Evolutionary conservation across 2,113 vertebrate genomes (phyloP).

Genomic region (Oreochromis tanganicae): DNA sequence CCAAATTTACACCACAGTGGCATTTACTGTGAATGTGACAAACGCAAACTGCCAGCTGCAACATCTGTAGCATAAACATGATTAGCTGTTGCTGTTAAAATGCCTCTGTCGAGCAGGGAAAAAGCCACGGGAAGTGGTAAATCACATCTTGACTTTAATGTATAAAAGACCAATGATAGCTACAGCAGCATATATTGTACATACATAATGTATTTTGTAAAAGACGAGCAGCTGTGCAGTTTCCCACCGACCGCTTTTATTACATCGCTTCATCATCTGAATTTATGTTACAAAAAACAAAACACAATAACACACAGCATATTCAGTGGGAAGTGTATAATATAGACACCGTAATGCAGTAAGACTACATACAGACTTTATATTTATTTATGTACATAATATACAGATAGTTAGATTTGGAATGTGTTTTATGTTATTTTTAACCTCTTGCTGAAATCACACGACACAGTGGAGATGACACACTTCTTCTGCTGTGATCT

Average conservation of each 20-base stretch:
- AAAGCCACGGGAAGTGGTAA: not conserved
- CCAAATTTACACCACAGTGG: not conserved
- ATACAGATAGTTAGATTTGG: constrained; percentile 32
- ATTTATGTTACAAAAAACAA: constrained; percentile 39
- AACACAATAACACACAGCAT: constrained; percentile 10
- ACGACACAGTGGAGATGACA: constrained; percentile 14
- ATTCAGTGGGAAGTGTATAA: not conserved
- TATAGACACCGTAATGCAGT: constrained; percentile 32
- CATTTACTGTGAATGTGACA: constrained; percentile 30
- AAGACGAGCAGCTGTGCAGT: constrained; percentile 30
- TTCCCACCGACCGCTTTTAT: not conserved
- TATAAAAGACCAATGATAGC: constrained; percentile 46
- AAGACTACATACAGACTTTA: constrained; percentile 27
- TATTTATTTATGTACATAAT: constrained; percentile 44
- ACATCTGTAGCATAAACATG: constrained; percentile 18
- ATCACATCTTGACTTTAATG: constrained; percentile 53
- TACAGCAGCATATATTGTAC: constrained; percentile 29
- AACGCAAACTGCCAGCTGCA: constrained; percentile 7
- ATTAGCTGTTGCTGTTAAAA: not conserved
- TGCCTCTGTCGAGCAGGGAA: not conserved
- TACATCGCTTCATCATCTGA: not conserved
- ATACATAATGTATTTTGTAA: constrained; percentile 18
- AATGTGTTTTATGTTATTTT: constrained; percentile 32
- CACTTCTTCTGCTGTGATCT: constrained; percentile 10
- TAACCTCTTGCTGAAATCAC: not conserved